A percentile compares a stretch with the other conserved stretches of the same genome.
These are phyloP conservation scores for Leptodactylus fallax DNA, from an alignment of 2,797 vertebrate genomes.

Conservation along the genomic window DNA sequence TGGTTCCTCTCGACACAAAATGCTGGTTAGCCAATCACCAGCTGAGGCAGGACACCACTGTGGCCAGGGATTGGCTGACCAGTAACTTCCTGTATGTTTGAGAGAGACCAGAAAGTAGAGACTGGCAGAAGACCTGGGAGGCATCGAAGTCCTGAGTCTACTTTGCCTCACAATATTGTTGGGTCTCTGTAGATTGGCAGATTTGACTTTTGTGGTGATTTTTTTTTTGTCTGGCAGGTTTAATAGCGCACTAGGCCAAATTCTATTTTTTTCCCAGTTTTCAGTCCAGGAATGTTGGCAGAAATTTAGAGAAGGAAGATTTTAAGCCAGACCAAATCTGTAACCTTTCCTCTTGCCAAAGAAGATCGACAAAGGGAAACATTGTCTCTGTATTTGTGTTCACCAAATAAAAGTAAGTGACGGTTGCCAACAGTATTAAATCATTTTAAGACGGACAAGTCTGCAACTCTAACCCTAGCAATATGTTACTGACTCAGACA, in stretches of 20 bases:
- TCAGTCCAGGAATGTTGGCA: slow-evolving; percentile 11
- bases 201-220: not conserved
- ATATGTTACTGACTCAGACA: not conserved
- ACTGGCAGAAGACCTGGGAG: no score
- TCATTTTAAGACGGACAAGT: not conserved
- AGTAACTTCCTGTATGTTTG: no score
- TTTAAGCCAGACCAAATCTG: slow-evolving; percentile 9
- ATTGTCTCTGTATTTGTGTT: slow-evolving; percentile 19
- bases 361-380: slow-evolving; percentile 22
- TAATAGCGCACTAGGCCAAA: not conserved
- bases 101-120: no score
- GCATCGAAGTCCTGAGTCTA: no score
- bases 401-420: not conserved
- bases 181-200: not conserved
- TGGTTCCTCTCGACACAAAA: no score
- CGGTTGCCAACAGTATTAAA: not conserved
- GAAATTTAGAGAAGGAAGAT: slow-evolving; percentile 3
- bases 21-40: no score
- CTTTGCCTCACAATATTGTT: not conserved
- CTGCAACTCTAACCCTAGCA: not conserved
- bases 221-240: slow-evolving; percentile 3
- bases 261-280: not conserved
- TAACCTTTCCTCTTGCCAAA: not conserved
- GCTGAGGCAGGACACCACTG: no score
- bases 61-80: no score